Conservation (phyloP, 2,797 vertebrate genomes). For the Alcedo quadribrachys region DNA sequence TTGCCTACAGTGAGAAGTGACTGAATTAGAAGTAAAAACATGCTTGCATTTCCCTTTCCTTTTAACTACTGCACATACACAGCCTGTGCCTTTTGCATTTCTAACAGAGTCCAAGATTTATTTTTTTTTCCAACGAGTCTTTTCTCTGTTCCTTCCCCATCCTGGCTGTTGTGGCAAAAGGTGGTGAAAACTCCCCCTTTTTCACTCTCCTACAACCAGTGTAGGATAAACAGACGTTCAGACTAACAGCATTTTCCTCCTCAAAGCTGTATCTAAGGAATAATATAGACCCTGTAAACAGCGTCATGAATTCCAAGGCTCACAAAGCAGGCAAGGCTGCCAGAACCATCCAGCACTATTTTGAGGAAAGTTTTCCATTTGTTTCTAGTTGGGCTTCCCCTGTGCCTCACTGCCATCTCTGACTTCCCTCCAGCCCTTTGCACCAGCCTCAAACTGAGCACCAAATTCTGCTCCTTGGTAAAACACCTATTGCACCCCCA, state of each 20-base stretch:
- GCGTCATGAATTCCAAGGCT: constrained; percentile 28
- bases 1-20: constrained; percentile 43
- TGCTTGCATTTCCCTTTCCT: constrained; percentile 20
- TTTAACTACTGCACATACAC: constrained; percentile 26
- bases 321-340: background rate
- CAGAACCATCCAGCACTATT: background rate
- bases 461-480: background rate
- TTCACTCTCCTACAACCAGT: background rate
- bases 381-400: background rate
- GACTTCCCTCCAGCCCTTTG: background rate
- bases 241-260: background rate
- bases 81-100: constrained; percentile 21
- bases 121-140: background rate
- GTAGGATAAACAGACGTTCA: constrained; percentile 26
- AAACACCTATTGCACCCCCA: background rate
- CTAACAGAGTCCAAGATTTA: background rate
- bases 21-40: constrained; percentile 39
- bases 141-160: background rate
- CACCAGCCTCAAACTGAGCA: background rate
- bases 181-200: background rate
- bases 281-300: background rate
- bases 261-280: background rate
- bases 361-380: background rate
- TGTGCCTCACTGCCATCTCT: background rate
- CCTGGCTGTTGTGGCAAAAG: constrained; percentile 14